A percentile compares a stretch with the other conserved stretches of the same genome.
Evolutionary conservation across 1,140 invertebrate species (phyloP).

Genomic region (Drosophila persimilis): DNA sequence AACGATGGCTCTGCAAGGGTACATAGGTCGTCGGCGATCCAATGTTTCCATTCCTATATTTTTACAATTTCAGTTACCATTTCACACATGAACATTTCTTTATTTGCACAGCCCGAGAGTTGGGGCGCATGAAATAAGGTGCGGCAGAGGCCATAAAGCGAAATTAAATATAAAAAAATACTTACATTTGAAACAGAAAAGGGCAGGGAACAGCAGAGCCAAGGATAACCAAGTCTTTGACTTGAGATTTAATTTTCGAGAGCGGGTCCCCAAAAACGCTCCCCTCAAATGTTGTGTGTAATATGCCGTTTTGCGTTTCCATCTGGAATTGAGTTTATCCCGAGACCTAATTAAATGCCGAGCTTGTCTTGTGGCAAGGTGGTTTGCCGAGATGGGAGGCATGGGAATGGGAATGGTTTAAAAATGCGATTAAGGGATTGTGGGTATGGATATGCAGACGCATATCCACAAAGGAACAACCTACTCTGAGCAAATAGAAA

Average conservation of each 20-base stretch:
- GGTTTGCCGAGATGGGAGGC: too few relatives aligned
- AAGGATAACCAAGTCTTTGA: conserved; percentile 43
- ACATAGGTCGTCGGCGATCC: not conserved
- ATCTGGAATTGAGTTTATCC: conserved; percentile 42
- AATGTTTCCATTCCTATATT: not conserved
- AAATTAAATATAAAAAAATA: conserved; percentile 74
- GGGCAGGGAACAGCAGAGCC: not conserved
- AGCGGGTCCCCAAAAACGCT: conserved; percentile 33
- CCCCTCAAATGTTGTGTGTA: conserved; percentile 66
- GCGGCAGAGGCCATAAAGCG: conserved; percentile 71
- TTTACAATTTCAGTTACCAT: conserved; percentile 43
- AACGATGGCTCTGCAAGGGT: not conserved
- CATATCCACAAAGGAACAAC: not conserved
- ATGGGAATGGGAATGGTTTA: conserved; percentile 22
- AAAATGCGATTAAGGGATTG: conserved; percentile 51
- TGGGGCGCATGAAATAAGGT: conserved; percentile 66
- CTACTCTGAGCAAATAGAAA: conserved; percentile 15
- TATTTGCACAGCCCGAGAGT: conserved; percentile 52
- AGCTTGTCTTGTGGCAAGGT: conserved; percentile 8
- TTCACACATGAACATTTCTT: conserved; percentile 69
- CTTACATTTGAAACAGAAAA: conserved; percentile 7
- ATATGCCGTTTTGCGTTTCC: conserved; percentile 15
- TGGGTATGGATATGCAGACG: conserved; percentile 26
- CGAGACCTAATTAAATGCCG: conserved; percentile 68
- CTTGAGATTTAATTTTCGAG: conserved; percentile 68